These are phyloP conservation scores for Chalcosyrphus nemorum DNA, from an alignment of 2,888 invertebrate genomes.

Conservation along the genomic window DNA sequence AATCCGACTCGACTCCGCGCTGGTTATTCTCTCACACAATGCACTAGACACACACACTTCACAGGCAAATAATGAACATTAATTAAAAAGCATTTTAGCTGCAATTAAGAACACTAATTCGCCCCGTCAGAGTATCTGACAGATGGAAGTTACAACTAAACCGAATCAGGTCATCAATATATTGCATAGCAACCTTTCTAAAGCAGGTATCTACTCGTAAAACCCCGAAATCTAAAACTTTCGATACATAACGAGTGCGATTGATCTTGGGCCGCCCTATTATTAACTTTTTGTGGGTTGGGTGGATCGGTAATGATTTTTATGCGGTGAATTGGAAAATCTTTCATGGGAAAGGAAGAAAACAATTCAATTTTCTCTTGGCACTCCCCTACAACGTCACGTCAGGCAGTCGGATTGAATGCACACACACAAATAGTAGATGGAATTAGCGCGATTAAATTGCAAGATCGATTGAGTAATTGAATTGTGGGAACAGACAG, in stretches of 20 bases:
- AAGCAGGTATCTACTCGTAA: not conserved
- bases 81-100: conserved; percentile 66
- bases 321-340: conserved; percentile 13
- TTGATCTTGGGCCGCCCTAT: conserved; percentile 53
- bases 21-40: conserved; percentile 4
- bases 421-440: conserved; percentile 1
- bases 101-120: conserved; percentile 65
- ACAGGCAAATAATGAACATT: conserved; percentile 43
- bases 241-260: conserved; percentile 23
- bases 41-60: not conserved
- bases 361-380: conserved; percentile 52
- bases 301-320: conserved; percentile 10
- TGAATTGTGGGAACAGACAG: conserved; percentile 62
- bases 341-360: conserved; percentile 34
- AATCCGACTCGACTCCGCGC: conserved; percentile 7
- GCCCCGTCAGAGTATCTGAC: conserved; percentile 51
- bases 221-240: conserved; percentile 37
- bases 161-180: conserved; percentile 56
- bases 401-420: conserved; percentile 14
- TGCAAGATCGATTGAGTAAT: conserved; percentile 65
- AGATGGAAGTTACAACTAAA: conserved; percentile 41
- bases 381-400: no score
- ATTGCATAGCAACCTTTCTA: conserved; percentile 43
- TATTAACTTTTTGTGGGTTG: conserved; percentile 20
- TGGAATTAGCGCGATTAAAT: conserved; percentile 53